Evolutionary conservation across 2,113 vertebrate genomes (phyloP).

Genomic region (Poicephalus meyeri): DNA sequence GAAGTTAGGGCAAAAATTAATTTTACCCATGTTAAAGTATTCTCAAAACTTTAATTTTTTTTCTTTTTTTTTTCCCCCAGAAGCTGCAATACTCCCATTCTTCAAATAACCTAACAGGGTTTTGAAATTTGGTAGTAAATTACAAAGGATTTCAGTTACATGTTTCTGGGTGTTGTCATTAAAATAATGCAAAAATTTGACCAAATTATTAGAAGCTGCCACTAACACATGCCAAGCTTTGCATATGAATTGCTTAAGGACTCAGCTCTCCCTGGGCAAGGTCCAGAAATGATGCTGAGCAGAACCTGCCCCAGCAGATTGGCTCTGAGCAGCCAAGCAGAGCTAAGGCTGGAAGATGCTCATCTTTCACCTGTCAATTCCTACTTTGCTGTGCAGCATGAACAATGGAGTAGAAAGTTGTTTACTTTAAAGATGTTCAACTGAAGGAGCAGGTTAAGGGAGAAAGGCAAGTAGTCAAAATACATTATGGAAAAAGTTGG

Average conservation of each 20-base stretch:
- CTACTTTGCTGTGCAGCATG: background rate
- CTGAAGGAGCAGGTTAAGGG: background rate
- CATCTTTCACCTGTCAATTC: background rate
- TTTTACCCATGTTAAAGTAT: background rate
- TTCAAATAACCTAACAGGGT: background rate
- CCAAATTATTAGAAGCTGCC: background rate
- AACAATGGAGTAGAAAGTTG: background rate
- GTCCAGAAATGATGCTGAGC: background rate
- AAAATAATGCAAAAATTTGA: background rate
- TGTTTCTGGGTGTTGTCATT: background rate
- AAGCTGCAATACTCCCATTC: background rate
- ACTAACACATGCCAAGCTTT: background rate
- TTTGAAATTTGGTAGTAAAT: background rate
- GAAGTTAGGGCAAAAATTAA: background rate
- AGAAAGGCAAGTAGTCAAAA: background rate
- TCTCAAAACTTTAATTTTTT: background rate
- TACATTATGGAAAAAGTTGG: background rate
- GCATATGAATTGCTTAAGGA: background rate
- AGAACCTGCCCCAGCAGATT: background rate
- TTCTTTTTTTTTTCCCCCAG: background rate
- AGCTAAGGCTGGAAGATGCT: background rate
- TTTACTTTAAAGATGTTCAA: background rate
- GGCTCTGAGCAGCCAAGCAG: background rate
- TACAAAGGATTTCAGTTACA: background rate
- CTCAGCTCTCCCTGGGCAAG: background rate